Percentiles rank a stretch among this genome's conserved stretches.
Evolutionary conservation across 2,888 invertebrate genomes (phyloP).

Genomic region (Zeuzera pyrina): DNA sequence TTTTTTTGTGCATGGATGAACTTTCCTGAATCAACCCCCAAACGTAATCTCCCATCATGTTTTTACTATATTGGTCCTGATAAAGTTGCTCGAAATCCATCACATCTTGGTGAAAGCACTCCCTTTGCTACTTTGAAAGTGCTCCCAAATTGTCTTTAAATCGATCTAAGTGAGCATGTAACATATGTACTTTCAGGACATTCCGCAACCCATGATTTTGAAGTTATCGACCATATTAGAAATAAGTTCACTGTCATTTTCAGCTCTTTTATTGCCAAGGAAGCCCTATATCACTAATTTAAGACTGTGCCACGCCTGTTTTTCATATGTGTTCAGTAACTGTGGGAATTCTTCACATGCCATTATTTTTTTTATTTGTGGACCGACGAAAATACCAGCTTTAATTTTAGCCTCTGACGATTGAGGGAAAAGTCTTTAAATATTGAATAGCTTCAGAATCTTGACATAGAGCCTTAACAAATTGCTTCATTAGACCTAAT

Average conservation of each 20-base stretch:
- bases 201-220: slow-evolving; percentile 6
- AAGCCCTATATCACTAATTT: slow-evolving; percentile 15
- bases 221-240: slow-evolving; percentile 7
- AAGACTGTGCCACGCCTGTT: slow-evolving; percentile 10
- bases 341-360: not conserved
- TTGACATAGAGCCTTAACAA: too few species aligned
- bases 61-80: too few species aligned
- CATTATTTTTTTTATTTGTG: slow-evolving; percentile 1
- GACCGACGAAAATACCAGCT: not conserved
- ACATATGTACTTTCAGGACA: slow-evolving; percentile 11
- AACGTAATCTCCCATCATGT: too few species aligned
- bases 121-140: slow-evolving; percentile 11
- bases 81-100: slow-evolving; percentile 8
- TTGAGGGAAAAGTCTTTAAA: too few species aligned
- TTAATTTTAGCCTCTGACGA: too few species aligned
- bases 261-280: slow-evolving; percentile 13
- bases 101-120: slow-evolving; percentile 10
- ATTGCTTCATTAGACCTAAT: too few species aligned
- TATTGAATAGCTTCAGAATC: too few species aligned
- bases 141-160: slow-evolving; percentile 11
- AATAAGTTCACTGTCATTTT: slow-evolving; percentile 12
- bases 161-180: slow-evolving; percentile 12
- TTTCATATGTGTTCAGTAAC: not conserved
- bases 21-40: too few species aligned
- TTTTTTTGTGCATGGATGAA: too few species aligned